These are phyloP conservation scores for Pogonomyrmex californicus DNA, from an alignment of 1,140 invertebrate species.

Conservation along the genomic window DNA sequence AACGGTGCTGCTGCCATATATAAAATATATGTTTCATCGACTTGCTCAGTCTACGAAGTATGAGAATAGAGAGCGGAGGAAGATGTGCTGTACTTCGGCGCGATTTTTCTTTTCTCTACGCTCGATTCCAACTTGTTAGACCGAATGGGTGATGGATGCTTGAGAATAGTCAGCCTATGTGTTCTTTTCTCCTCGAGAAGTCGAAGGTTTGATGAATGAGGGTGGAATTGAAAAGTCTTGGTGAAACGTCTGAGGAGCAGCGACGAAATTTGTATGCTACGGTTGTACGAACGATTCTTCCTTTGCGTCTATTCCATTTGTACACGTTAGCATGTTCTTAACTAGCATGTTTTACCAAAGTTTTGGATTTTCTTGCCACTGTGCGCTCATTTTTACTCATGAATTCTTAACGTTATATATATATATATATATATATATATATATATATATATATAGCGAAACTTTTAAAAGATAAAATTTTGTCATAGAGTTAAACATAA, in stretches of 20 bases:
- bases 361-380: constrained; percentile 56
- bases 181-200: constrained; percentile 47
- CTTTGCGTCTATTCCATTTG: constrained; percentile 66
- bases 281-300: constrained; percentile 69
- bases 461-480: not conserved
- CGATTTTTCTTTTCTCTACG: constrained; percentile 62
- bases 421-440: not conserved
- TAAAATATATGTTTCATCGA: constrained; percentile 62
- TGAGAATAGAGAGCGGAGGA: constrained; percentile 33
- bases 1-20: constrained; percentile 32
- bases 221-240: constrained; percentile 70
- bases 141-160: constrained; percentile 74
- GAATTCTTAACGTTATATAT: constrained; percentile 63
- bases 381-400: constrained; percentile 65
- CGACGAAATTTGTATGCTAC: constrained; percentile 69
- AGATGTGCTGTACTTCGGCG: constrained; percentile 55
- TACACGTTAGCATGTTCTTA: constrained; percentile 36
- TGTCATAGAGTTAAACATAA: not conserved
- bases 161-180: constrained; percentile 46
- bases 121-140: constrained; percentile 72
- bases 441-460: not conserved
- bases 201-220: constrained; percentile 76
- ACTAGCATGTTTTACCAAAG: constrained; percentile 9
- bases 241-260: constrained; percentile 11
- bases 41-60: constrained; percentile 43